Evolutionary conservation across 2,888 invertebrate species (phyloP).

Genomic region (Colostygia pectinataria): DNA sequence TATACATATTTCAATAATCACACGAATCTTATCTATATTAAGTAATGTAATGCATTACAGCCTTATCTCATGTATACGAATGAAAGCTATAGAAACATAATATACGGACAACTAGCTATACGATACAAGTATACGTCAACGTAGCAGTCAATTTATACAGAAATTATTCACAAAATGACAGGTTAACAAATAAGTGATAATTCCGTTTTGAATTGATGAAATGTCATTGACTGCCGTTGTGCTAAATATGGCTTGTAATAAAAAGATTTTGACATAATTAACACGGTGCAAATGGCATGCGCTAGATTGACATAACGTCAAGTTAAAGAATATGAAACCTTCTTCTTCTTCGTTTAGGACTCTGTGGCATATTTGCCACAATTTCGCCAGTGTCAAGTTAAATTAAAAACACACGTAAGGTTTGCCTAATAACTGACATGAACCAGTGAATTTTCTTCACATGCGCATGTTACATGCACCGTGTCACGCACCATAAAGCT

Average conservation of each 20-base stretch:
- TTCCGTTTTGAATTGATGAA: neutral
- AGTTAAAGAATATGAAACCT: no score
- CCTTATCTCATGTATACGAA: conserved; percentile 89
- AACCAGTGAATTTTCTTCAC: no score
- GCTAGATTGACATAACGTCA: no score
- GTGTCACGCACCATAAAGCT: conserved; percentile 11
- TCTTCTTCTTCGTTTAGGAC: no score
- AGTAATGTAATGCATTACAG: conserved; percentile 80
- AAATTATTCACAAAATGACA: neutral
- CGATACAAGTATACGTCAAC: conserved; percentile 22
- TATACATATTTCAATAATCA: conserved; percentile 45
- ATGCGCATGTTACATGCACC: no score
- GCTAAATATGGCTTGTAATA: no score
- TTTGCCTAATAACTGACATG: no score
- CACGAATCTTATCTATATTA: conserved; percentile 57
- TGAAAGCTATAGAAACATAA: conserved; percentile 57
- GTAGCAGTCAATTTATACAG: conserved; percentile 24
- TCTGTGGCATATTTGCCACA: neutral
- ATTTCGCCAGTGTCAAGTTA: no score
- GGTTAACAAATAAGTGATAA: neutral
- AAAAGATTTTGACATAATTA: no score
- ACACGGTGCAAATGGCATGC: no score
- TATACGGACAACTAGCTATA: conserved; percentile 65
- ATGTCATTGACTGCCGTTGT: conserved; percentile 2
- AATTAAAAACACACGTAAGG: no score